Conservation (phyloP, 2,888 invertebrate genomes). For the Hypsopygia costalis region DNA sequence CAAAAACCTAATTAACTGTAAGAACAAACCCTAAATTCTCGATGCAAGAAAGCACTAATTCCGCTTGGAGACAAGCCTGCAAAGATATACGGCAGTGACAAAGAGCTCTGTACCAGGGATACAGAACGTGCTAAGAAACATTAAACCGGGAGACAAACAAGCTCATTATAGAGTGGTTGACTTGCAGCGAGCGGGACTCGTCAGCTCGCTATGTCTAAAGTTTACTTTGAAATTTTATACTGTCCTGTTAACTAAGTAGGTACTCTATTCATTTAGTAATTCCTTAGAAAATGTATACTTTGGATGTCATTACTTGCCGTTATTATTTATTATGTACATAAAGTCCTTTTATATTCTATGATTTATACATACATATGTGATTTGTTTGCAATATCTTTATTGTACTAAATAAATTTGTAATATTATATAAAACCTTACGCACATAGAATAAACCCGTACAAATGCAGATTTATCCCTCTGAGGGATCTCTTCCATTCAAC, state of each 20-base stretch:
- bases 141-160: slow-evolving; percentile 50
- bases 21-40: slow-evolving; percentile 4
- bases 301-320: too few species aligned
- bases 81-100: slow-evolving; percentile 2
- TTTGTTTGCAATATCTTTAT: too few species aligned
- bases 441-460: too few species aligned
- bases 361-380: too few species aligned
- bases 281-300: too few species aligned
- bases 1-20: slow-evolving; percentile 3
- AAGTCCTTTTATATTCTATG: too few species aligned
- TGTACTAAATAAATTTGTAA: too few species aligned
- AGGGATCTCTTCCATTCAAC: too few species aligned
- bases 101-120: slow-evolving; percentile 27
- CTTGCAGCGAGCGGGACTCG: slow-evolving; percentile 32
- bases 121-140: slow-evolving; percentile 45
- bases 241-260: slow-evolving; percentile 9
- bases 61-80: slow-evolving; percentile 1
- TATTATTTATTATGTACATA: too few species aligned
- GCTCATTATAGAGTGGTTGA: slow-evolving; percentile 43
- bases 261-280: too few species aligned
- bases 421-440: too few species aligned
- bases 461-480: too few species aligned
- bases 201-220: slow-evolving; percentile 5
- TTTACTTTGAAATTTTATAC: slow-evolving; percentile 14
- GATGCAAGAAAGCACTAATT: slow-evolving; percentile 5